Evolutionary conservation across 2,113 vertebrate genomes (phyloP), one percentile per base, ranked within the genome.

Genomic region (Orcinus orca): DNA sequence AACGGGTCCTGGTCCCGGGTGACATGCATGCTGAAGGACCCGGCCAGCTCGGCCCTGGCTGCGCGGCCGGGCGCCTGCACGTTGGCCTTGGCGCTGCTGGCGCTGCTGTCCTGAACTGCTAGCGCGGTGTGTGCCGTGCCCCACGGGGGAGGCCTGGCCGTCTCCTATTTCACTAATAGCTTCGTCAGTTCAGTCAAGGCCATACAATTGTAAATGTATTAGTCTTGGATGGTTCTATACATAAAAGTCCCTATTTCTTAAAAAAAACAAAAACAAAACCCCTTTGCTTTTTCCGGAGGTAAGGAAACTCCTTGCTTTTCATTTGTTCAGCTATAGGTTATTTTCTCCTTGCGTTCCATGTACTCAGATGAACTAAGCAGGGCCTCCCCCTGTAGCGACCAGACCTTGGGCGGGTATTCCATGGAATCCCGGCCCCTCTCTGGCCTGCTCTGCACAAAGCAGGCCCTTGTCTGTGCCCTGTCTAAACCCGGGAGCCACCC

Each of bases 1-100:
- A 99, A 99, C 1, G 99, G 99, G 44, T 99, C 99, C 94, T 99
- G 99, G 99, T 99, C 99, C 96, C 98, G 99, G 88, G 99, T 99
- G 87, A 97, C 99, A 91, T 99, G 98, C 95, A 99, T 99, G 98
- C 98, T 99, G 90, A 99, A 58, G 25, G 97, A 92, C 70, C 97
- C 74, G n/a, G 96, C 97, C 17, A 21, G 88, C 81, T 36, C 50
- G 1, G 62, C 96, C 7, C 67, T 7, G 0, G 86, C 92, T 0
- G 17, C 36, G 47, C 70, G 8, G 0, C 4, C 93, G 17, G 60
- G 96, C 97, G 88, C 89, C 95, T 98, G 88, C 0, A 44, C 4
- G 0, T 63, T 99, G 87, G 94, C 68, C 36, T 92, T 98, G 4
- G 68, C 98, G 1, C 94, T 98, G 60, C 67, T 98, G 82, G 20